phyloP scores from a whole-genome alignment of 2,797 vertebrate genomes.

The Cygnus olor region DNA sequence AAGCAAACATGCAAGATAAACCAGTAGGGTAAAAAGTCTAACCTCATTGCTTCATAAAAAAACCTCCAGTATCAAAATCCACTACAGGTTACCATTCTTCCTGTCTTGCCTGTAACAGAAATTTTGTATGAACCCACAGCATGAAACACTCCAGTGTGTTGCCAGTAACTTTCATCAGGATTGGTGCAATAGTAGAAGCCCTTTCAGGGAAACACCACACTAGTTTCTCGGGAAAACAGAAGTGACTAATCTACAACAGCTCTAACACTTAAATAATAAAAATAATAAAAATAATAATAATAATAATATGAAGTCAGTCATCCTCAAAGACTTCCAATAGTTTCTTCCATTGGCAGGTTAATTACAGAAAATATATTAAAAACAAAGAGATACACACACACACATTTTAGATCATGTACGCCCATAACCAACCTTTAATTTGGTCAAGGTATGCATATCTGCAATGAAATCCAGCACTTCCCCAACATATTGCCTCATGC shows the following conservation, averaged over 20 bases:
- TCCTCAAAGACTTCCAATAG: background rate
- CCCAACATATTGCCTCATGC: slow-evolving; percentile 93
- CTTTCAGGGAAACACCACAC: background rate
- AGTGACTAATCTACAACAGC: too few relatives aligned
- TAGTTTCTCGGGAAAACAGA: background rate
- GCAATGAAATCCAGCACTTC: slow-evolving; percentile 98
- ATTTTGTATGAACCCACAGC: background rate
- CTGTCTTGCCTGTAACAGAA: background rate
- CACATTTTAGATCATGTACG: background rate
- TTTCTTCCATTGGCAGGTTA: background rate
- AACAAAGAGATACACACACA: background rate
- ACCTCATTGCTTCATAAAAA: background rate
- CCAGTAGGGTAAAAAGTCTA: background rate
- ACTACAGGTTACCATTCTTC: background rate
- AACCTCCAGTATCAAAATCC: background rate
- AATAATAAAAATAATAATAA: too few relatives aligned
- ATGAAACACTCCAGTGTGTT: background rate
- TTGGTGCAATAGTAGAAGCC: background rate
- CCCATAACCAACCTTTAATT: slow-evolving; percentile 88
- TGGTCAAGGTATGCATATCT: slow-evolving; percentile 98
- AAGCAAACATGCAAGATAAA: background rate
- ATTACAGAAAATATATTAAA: background rate
- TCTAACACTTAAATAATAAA: too few relatives aligned
- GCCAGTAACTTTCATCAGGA: background rate
- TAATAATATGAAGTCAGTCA: background rate